These are phyloP conservation scores for Canis aureus DNA, from an alignment of 2,113 vertebrate species.

Conservation along the genomic window DNA sequence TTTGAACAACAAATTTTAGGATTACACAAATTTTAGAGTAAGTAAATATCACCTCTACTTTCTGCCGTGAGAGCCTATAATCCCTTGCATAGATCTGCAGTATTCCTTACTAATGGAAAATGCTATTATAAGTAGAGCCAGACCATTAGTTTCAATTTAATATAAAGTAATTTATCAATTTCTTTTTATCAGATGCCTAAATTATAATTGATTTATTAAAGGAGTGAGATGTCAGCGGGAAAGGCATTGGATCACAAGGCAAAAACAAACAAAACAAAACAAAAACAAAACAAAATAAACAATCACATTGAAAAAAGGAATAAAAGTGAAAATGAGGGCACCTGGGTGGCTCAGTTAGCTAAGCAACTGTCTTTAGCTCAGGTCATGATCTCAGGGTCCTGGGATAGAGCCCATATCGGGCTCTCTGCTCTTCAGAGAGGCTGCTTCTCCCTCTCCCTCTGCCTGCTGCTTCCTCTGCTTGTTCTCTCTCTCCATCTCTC, in stretches of 20 bases:
- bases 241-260: background rate
- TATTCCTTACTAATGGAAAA: slow-evolving; percentile 33
- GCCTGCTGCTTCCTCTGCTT: too few species aligned
- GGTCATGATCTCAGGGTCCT: too few species aligned
- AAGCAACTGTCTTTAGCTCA: too few species aligned
- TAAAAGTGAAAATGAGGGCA: background rate
- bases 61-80: background rate
- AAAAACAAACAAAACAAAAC: background rate
- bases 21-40: background rate
- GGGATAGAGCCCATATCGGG: too few species aligned
- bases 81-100: background rate
- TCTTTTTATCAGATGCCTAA: background rate
- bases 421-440: too few species aligned
- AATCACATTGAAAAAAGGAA: background rate
- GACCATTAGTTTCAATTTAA: background rate
- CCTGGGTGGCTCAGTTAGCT: too few species aligned
- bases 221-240: background rate
- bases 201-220: background rate
- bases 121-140: background rate
- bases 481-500: too few species aligned
- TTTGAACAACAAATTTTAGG: background rate
- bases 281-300: background rate
- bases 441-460: too few species aligned
- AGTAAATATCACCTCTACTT: background rate
- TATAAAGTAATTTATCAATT: slow-evolving; percentile 26